These are phyloP conservation scores for Danio albolineatus DNA, from an alignment of 2,797 vertebrate genomes.

Conservation along the genomic window DNA sequence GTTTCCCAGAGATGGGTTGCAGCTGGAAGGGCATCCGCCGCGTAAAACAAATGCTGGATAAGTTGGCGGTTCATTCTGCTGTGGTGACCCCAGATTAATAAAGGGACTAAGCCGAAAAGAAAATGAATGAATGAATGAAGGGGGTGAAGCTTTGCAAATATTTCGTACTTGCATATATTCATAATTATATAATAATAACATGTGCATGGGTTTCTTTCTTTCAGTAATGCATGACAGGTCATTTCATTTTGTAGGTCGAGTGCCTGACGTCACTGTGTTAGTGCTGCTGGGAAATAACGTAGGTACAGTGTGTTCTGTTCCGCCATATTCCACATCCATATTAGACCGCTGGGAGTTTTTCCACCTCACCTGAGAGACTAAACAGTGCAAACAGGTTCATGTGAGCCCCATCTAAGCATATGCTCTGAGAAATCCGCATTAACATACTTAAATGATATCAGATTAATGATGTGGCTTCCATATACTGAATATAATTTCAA, in stretches of 20 bases:
- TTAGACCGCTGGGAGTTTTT: slow-evolving; percentile 29
- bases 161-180: too few species aligned
- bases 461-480: background rate
- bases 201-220: too few species aligned
- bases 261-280: slow-evolving; percentile 16
- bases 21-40: too few species aligned
- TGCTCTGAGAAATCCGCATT: background rate
- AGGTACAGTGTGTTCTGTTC: slow-evolving; percentile 49
- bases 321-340: slow-evolving; percentile 18
- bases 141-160: too few species aligned
- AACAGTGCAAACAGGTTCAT: background rate
- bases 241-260: slow-evolving; percentile 1
- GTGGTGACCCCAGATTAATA: too few species aligned
- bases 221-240: background rate
- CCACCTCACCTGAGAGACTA: slow-evolving; percentile 28
- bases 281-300: slow-evolving; percentile 22
- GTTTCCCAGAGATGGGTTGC: too few species aligned
- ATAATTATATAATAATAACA: too few species aligned
- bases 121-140: too few species aligned
- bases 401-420: background rate
- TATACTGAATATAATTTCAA: background rate
- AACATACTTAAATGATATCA: too few species aligned
- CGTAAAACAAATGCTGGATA: too few species aligned
- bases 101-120: too few species aligned
- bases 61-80: too few species aligned